A percentile compares a stretch with the other conserved stretches of the same genome.
Conservation (phyloP, 1,140 invertebrate species). For the Theocolax elegans region DNA sequence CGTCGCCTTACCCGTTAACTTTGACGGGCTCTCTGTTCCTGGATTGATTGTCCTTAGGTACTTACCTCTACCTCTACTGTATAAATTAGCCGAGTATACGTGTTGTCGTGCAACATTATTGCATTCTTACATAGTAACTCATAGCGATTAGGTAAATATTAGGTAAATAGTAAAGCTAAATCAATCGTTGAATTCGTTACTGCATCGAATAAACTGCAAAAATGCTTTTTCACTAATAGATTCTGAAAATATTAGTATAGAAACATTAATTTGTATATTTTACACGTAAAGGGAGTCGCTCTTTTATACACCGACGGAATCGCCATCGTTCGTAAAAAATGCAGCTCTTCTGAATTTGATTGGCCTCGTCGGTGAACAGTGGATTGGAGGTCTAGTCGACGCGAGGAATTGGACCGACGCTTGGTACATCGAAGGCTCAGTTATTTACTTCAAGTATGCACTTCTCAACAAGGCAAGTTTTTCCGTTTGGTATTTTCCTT, state of each 20-base stretch:
- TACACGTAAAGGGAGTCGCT: conserved; percentile 48
- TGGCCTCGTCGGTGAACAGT: conserved; percentile 55
- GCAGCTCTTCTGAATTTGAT: conserved; percentile 49
- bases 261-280: too few species aligned
- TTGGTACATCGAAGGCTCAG: conserved; percentile 59
- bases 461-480: conserved; percentile 54
- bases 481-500: neutral
- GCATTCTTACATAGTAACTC: too few species aligned
- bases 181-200: too few species aligned
- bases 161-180: too few species aligned
- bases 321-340: conserved; percentile 47
- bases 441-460: conserved; percentile 57
- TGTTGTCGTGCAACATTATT: too few species aligned
- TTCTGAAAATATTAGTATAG: too few species aligned
- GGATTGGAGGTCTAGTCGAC: conserved; percentile 67
- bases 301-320: conserved; percentile 49
- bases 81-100: too few species aligned
- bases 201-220: too few species aligned
- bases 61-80: conserved; percentile 37
- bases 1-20: conserved; percentile 73
- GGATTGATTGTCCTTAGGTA: conserved; percentile 68
- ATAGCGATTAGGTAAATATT: too few species aligned
- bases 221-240: too few species aligned
- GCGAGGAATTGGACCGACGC: conserved; percentile 61
- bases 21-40: conserved; percentile 62